These are phyloP conservation scores for Crocallis elinguaria DNA, from an alignment of 2,888 invertebrate genomes.

Conservation along the genomic window DNA sequence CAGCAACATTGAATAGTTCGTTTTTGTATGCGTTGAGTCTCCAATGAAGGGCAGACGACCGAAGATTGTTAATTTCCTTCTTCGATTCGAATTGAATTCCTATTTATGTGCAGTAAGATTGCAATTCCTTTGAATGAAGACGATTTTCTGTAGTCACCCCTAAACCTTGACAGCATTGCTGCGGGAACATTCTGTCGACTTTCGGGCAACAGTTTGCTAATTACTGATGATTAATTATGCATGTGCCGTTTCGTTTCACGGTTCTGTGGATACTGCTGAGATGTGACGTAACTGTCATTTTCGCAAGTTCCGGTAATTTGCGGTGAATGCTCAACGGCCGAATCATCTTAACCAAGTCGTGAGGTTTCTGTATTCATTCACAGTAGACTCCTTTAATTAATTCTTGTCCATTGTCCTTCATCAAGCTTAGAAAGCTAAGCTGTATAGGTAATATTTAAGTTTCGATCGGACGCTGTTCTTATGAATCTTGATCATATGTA, in stretches of 20 bases:
- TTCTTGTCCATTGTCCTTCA: not conserved
- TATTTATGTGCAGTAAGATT: slow-evolving; percentile 12
- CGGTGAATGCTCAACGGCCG: slow-evolving; percentile 3
- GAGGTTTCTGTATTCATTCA: slow-evolving; percentile 4
- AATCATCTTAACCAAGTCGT: slow-evolving; percentile 13
- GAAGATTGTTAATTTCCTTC: slow-evolving; percentile 18
- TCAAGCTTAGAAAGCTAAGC: not conserved
- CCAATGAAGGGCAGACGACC: slow-evolving; percentile 24
- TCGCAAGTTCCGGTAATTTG: slow-evolving; percentile 12
- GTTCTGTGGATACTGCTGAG: slow-evolving; percentile 19
- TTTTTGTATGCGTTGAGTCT: slow-evolving; percentile 23
- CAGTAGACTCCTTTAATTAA: not conserved
- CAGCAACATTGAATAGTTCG: slow-evolving; percentile 15
- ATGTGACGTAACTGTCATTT: slow-evolving; percentile 14
- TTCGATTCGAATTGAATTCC: slow-evolving; percentile 6
- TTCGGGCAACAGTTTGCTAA: slow-evolving; percentile 34
- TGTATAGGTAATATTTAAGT: not conserved
- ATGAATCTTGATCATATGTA: too few species aligned
- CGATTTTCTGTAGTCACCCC: slow-evolving; percentile 22
- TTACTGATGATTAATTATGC: slow-evolving; percentile 35
- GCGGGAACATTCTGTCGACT: slow-evolving; percentile 30
- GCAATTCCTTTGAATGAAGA: slow-evolving; percentile 10
- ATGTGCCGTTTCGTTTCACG: slow-evolving; percentile 25
- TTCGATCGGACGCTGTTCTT: not conserved
- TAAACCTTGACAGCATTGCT: slow-evolving; percentile 37